phyloP scores from a whole-genome alignment of 2,888 invertebrate genomes.

The Rapana venosa region DNA sequence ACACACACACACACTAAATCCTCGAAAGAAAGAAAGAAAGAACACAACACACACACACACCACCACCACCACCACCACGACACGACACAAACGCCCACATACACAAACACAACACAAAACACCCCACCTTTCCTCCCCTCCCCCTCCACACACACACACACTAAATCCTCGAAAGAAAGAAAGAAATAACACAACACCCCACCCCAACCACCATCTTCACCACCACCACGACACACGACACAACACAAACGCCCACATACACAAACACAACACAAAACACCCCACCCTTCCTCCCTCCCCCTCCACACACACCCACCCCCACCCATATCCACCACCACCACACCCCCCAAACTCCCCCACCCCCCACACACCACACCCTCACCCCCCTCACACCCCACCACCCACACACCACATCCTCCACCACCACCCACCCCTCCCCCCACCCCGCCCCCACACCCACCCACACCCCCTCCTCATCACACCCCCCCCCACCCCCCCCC shows the following conservation, averaged over 20 bases:
- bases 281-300: not conserved
- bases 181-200: too few relatives aligned
- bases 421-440: not conserved
- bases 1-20: too few relatives aligned
- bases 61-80: too few relatives aligned
- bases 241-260: not conserved
- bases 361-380: not conserved
- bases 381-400: not conserved
- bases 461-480: not conserved
- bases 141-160: too few relatives aligned
- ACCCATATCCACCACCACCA: not conserved
- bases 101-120: too few relatives aligned
- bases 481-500: not conserved
- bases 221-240: too few relatives aligned
- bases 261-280: not conserved
- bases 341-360: not conserved
- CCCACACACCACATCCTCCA: not conserved
- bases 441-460: not conserved
- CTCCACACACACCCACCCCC: not conserved
- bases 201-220: too few relatives aligned
- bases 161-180: too few relatives aligned
- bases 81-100: too few relatives aligned
- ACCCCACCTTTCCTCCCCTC: too few relatives aligned
- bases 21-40: too few relatives aligned
- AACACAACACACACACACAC: too few relatives aligned